Conservation (phyloP, 1,140 invertebrate genomes). For the Cataglyphis hispanica region DNA sequence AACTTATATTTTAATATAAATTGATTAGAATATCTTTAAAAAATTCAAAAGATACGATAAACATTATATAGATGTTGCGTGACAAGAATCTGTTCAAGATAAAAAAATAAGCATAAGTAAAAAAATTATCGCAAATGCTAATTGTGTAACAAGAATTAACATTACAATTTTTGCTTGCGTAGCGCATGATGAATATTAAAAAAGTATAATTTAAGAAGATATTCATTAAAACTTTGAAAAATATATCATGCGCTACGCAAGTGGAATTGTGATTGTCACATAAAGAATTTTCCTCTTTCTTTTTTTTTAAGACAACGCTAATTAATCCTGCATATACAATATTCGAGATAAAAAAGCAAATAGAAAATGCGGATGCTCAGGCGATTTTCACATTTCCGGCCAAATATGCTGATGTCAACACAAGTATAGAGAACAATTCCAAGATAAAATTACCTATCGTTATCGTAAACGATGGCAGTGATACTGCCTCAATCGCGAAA, state of each 20-base stretch:
- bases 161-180: background rate
- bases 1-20: too few species aligned
- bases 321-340: constrained; percentile 69
- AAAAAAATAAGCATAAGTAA: too few species aligned
- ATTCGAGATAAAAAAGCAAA: constrained; percentile 91
- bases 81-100: too few species aligned
- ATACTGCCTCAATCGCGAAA: constrained; percentile 82
- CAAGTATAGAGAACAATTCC: constrained; percentile 83
- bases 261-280: background rate
- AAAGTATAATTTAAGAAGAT: background rate
- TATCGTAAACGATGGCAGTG: constrained; percentile 83
- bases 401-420: constrained; percentile 84
- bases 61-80: too few species aligned
- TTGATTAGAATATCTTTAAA: too few species aligned
- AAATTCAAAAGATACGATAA: too few species aligned
- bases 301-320: constrained; percentile 62
- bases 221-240: background rate
- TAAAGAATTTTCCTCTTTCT: background rate
- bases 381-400: constrained; percentile 89
- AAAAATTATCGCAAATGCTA: too few species aligned
- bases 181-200: too few species aligned
- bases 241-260: background rate
- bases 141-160: background rate
- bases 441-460: constrained; percentile 87
- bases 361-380: constrained; percentile 89